phyloP scores from a whole-genome alignment of 2,113 vertebrate genomes.

The Mystacornis crossleyi region DNA sequence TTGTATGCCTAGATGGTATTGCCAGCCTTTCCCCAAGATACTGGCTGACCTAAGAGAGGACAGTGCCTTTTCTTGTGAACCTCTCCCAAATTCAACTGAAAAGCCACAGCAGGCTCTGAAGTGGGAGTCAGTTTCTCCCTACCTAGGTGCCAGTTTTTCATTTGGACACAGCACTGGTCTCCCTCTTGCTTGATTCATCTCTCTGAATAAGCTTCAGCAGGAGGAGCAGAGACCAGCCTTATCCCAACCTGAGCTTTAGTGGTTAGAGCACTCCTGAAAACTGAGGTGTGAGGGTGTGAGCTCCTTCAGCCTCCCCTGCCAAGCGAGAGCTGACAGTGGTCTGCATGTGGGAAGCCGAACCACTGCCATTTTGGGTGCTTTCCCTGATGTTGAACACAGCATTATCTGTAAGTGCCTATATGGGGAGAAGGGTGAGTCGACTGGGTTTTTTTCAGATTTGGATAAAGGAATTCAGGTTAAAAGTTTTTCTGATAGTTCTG shows the following conservation, averaged over 20 bases:
- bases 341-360: background rate
- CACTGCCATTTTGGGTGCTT: accelerated
- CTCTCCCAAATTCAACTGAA: background rate
- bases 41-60: background rate
- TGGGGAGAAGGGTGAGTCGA: background rate
- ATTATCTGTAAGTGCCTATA: background rate
- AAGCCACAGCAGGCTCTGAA: background rate
- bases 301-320: background rate
- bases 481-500: background rate
- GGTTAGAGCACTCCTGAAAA: background rate
- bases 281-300: background rate
- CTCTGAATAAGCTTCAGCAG: background rate
- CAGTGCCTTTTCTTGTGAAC: background rate
- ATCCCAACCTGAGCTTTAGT: background rate
- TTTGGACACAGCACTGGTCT: background rate
- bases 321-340: accelerated
- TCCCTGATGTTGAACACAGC: background rate
- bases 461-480: background rate
- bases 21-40: background rate
- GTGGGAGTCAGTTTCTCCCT: background rate
- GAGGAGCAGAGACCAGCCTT: background rate
- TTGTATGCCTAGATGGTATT: background rate
- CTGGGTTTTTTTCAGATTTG: background rate
- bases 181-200: background rate
- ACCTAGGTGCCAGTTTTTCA: background rate